Percentiles rank a stretch among this genome's conserved stretches.
These are phyloP conservation scores for Gambusia holbrooki DNA, from an alignment of 2,113 vertebrate genomes.

Conservation along the genomic window DNA sequence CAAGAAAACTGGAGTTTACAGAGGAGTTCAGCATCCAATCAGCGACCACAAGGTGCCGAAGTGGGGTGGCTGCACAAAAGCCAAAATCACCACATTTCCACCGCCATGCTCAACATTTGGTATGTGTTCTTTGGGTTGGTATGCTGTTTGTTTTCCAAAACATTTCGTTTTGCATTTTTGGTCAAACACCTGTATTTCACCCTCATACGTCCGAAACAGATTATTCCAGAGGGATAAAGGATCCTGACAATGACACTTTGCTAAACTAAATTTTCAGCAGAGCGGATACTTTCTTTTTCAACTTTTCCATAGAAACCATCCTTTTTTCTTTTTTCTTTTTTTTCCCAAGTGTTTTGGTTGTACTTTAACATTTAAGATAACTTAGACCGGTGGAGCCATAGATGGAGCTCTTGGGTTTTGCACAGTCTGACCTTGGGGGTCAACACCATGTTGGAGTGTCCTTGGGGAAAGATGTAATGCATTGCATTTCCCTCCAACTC, in stretches of 20 bases:
- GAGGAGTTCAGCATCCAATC: background rate
- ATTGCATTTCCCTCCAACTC: background rate
- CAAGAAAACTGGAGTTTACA: background rate
- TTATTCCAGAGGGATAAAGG: background rate
- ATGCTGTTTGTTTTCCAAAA: background rate
- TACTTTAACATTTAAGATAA: too few relatives aligned
- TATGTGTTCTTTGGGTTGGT: too few relatives aligned
- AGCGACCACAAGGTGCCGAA: background rate
- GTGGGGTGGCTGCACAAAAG: background rate
- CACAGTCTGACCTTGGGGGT: background rate
- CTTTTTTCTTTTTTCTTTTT: background rate
- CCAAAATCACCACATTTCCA: background rate
- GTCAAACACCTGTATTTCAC: background rate
- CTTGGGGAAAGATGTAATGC: background rate
- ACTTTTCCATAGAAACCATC: background rate
- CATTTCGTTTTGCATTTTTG: background rate
- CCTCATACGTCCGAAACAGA: background rate
- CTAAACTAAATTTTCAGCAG: background rate
- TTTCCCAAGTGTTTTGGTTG: too few relatives aligned
- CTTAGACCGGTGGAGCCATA: background rate
- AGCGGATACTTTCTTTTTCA: background rate
- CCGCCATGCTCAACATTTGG: background rate
- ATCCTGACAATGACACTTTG: background rate
- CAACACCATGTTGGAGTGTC: background rate
- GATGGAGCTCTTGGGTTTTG: background rate